Evolutionary conservation across 2,888 invertebrate species (phyloP).

Genomic region (Oscheius myriophilus): DNA sequence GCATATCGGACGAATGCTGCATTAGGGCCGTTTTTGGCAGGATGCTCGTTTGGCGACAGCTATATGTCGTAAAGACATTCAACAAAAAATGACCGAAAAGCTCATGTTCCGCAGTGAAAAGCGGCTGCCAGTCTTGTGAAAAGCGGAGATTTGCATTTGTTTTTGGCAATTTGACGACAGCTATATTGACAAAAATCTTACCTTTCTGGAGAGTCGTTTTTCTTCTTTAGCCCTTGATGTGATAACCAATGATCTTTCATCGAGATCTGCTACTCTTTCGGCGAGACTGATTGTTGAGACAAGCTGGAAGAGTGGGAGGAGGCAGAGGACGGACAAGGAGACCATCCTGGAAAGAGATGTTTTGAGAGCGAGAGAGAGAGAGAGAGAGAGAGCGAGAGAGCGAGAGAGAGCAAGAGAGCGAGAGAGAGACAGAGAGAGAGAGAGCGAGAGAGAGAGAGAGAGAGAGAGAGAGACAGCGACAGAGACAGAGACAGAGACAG

Average conservation of each 20-base stretch:
- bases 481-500: not conserved
- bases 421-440: no score
- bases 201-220: not conserved
- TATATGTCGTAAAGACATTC: no score
- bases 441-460: not conserved
- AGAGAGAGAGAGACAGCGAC: not conserved
- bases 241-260: conserved; percentile 15
- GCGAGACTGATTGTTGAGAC: not conserved
- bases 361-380: no score
- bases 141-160: no score
- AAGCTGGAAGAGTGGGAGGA: not conserved
- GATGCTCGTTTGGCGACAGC: no score
- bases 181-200: no score
- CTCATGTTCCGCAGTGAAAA: no score
- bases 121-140: no score
- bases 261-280: conserved; percentile 14
- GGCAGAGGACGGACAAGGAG: not conserved
- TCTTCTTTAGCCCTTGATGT: conserved; percentile 1
- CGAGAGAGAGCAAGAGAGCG: not conserved
- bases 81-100: no score
- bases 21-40: no score
- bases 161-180: no score
- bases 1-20: no score
- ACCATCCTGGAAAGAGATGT: conserved; percentile 1
- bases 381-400: not conserved